Conservation (phyloP, 2,113 vertebrate species). For the Dolichallabes microphthalmus region DNA sequence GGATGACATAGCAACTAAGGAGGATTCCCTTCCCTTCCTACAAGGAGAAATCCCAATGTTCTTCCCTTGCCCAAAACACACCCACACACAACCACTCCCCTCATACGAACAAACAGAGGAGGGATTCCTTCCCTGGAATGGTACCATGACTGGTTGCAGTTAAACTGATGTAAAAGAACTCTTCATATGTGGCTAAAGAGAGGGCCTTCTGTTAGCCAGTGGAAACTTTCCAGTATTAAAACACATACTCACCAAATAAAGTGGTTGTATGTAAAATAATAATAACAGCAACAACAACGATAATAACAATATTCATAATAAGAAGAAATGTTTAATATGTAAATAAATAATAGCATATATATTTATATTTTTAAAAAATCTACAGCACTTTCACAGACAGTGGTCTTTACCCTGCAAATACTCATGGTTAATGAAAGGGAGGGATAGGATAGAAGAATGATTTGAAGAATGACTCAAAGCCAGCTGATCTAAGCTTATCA, state of each 20-base stretch:
- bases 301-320: no score
- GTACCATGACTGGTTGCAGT: slow-evolving; percentile 50
- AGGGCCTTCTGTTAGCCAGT: slow-evolving; percentile 50
- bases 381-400: not conserved
- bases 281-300: not conserved
- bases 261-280: not conserved
- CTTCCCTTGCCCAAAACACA: not conserved
- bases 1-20: not conserved
- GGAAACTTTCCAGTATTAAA: slow-evolving; percentile 34
- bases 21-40: not conserved
- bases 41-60: not conserved
- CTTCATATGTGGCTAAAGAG: slow-evolving; percentile 61
- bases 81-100: not conserved
- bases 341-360: not conserved
- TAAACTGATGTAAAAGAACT: slow-evolving; percentile 55
- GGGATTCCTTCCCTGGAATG: slow-evolving; percentile 57
- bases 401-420: slow-evolving; percentile 5
- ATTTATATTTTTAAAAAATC: no score
- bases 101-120: slow-evolving; percentile 1
- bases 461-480: slow-evolving; percentile 40
- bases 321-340: not conserved
- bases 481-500: slow-evolving; percentile 44
- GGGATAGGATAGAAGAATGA: not conserved
- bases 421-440: not conserved
- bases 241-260: slow-evolving; percentile 11